Base-by-base conservation (phyloP, 2,797 vertebrate genomes). In the Morelia viridis region DNA sequence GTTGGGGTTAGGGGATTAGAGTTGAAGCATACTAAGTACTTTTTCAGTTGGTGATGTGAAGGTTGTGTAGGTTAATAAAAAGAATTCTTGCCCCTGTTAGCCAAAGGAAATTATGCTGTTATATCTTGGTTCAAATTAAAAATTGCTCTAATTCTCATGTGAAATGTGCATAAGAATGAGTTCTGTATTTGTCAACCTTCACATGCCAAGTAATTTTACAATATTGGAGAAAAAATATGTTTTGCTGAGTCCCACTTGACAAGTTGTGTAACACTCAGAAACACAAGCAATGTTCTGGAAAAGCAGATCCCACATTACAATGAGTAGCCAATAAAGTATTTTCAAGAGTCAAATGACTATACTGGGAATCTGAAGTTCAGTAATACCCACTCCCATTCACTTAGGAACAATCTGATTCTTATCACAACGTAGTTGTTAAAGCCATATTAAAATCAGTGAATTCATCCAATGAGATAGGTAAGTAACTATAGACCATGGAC, bases 111-210 rank as follows among this genome's bases (percentile, higher is more conserved):
- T 26, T 35, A 46, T 80, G 15, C 35, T 58, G 22, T 76, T 58
- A 76, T 58, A 71, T 89, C n/a, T 12, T 89, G 64, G 10, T 60
- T 89, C n/a, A 80, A 89, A 89, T 57, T 35, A 57, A 89, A 89
- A 71, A 35, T 35, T 28, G 24, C 57, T 46, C 56, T 58, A 83
- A 60, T 46, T 60, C 11, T 83, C 57, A 46, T 28, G 41, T 35
- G 35, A 35, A 61, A 10, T n/a, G 46, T 84, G 58, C 76, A 84
- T 50, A 53, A 50, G 15, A 60, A 90, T 84, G 41, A 90, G 31
- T 19, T 50, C 76, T 90, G 35, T n/a, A 62, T 83, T 60, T 84
- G n/a, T 56, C 57, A 41, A 28, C 8, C 58, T 53, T 62, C 41
- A 3, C 7, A 31, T 50, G 26, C 31, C 24, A 80, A 89, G 31